These are phyloP conservation scores for Andrena hattorfiana DNA, from an alignment of 2,888 invertebrate species.

Conservation along the genomic window DNA sequence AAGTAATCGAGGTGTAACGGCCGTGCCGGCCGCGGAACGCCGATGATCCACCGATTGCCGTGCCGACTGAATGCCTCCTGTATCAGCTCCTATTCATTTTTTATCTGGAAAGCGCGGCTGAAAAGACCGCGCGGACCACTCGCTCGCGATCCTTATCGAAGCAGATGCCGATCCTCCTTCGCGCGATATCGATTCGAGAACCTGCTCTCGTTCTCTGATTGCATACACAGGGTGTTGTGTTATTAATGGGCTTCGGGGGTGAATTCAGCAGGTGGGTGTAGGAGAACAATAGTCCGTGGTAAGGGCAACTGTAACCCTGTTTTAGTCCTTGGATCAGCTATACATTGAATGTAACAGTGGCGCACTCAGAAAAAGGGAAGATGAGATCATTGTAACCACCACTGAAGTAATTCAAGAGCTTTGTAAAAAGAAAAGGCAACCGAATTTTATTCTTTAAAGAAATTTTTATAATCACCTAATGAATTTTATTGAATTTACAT, in stretches of 20 bases:
- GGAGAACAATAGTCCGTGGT: no score
- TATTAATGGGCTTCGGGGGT: not conserved
- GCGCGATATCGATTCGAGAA: constrained; percentile 19
- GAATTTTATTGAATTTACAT: no score
- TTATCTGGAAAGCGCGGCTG: constrained; percentile 30
- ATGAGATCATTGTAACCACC: no score
- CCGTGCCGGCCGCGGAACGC: constrained; percentile 18
- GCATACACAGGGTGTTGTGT: not conserved
- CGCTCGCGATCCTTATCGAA: constrained; percentile 25
- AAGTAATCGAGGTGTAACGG: constrained; percentile 28
- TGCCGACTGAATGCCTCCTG: constrained; percentile 22
- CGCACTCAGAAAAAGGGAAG: no score
- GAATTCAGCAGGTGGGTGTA: not conserved
- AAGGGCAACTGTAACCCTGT: no score
- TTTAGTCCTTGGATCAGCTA: no score
- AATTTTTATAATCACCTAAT: no score
- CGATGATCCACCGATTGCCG: constrained; percentile 35
- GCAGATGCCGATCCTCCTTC: constrained; percentile 21
- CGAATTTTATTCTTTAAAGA: no score
- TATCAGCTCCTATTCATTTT: constrained; percentile 33
- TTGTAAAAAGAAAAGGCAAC: no score
- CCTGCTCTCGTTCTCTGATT: constrained; percentile 15
- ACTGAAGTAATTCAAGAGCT: no score
- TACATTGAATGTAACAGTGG: no score
- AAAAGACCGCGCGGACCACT: constrained; percentile 18